These are phyloP conservation scores for fruit fly (Drosophila melanogaster) DNA, from an alignment of 1,140 invertebrate genomes.

Conservation along the genomic window Release_6_plus_ISO1_MT NT_033777.3:25651001-25651500, in stretches of 20 bases:
- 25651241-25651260: constrained; percentile 15
- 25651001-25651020: constrained; percentile 2
- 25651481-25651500: constrained; percentile 70
- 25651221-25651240: constrained; percentile 48
- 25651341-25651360: not conserved
- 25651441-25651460: constrained; percentile 76
- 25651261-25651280: constrained; percentile 23
- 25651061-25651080: constrained; percentile 44
- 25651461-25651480: constrained; percentile 85
- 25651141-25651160: constrained; percentile 78
- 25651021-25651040: constrained; percentile 12
- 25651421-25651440: constrained; percentile 84
- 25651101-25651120: constrained; percentile 13
- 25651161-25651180: constrained; percentile 67
- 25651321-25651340: constrained; percentile 9
- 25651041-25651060: constrained; percentile 26
- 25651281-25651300: constrained; percentile 68
- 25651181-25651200: constrained; percentile 29
- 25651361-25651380: constrained; percentile 19
- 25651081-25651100: constrained; percentile 17
- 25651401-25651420: constrained; percentile 84
- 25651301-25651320: constrained; percentile 3
- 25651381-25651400: constrained; percentile 68
- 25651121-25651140: constrained; percentile 46
- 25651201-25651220: constrained; percentile 66